Evolutionary conservation across 2,797 vertebrate species (phyloP).

Genomic region (Molossus alvarezi): DNA sequence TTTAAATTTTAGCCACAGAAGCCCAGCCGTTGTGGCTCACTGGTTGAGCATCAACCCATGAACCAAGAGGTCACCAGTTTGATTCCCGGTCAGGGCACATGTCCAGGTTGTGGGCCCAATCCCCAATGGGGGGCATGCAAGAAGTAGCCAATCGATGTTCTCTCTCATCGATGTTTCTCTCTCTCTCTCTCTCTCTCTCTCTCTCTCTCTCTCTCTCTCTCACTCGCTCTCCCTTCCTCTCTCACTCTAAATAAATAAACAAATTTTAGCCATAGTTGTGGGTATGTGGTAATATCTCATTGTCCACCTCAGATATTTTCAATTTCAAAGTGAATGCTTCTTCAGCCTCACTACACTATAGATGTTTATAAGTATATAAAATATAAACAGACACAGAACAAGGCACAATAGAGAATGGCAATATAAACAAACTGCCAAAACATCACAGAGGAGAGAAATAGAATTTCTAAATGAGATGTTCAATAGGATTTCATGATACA

Average conservation of each 20-base stretch:
- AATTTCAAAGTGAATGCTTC: neutral
- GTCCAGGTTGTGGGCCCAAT: no score
- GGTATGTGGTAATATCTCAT: neutral
- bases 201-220: no score
- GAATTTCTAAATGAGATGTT: conserved; percentile 10
- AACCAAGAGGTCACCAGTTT: no score
- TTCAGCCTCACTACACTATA: neutral
- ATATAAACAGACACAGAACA: neutral
- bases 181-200: no score
- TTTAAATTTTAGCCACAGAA: neutral
- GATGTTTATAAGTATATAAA: neutral
- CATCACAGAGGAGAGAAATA: neutral
- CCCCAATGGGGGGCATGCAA: no score
- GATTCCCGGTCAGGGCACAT: no score
- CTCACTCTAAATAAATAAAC: no score
- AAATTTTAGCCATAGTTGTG: neutral
- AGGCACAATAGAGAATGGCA: neutral
- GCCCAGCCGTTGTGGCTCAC: no score
- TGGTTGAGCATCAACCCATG: no score
- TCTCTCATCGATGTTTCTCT: no score
- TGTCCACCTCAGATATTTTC: neutral
- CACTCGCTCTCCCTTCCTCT: no score
- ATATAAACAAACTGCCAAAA: conserved; percentile 20
- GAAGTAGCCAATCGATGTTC: no score
- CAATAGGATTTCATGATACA: conserved; percentile 15